Percentiles rank a stretch among this genome's conserved stretches.
phyloP scores from a whole-genome alignment of 2,797 vertebrate genomes.

The Melanogrammus aeglefinus region DNA sequence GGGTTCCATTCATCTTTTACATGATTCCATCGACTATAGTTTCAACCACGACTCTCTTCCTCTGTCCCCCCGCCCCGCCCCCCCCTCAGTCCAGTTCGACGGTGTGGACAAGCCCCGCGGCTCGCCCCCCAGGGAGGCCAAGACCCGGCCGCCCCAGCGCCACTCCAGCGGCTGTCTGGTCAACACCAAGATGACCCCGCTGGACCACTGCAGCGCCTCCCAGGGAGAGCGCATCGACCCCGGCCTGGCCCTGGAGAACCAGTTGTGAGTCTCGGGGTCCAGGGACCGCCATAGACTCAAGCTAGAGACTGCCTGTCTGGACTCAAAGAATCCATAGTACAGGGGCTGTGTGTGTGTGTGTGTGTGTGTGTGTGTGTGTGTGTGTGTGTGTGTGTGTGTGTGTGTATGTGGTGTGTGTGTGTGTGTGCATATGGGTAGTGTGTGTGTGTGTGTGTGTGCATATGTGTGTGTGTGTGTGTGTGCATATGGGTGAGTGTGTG shows the following conservation, averaged over 20 bases:
- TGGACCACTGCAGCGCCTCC: slow-evolving; percentile 78
- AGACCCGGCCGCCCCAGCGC: slow-evolving; percentile 79
- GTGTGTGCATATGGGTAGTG: too few species aligned
- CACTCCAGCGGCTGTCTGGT: slow-evolving; percentile 85
- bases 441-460: too few species aligned
- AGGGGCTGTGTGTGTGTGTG: background rate
- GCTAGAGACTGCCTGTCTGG: background rate
- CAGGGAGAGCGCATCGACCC: slow-evolving; percentile 90
- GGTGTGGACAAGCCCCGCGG: slow-evolving; percentile 81
- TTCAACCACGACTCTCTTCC: background rate
- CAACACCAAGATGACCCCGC: slow-evolving; percentile 79
- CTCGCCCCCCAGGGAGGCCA: slow-evolving; percentile 87
- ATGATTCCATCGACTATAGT: background rate
- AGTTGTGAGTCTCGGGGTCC: slow-evolving; percentile 84
- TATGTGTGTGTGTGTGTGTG: too few species aligned
- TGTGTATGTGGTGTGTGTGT: too few species aligned
- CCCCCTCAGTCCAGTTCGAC: slow-evolving; percentile 84
- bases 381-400: too few species aligned
- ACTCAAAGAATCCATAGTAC: background rate
- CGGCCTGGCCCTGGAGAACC: slow-evolving; percentile 89
- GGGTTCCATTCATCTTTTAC: background rate
- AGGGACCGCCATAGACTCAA: background rate
- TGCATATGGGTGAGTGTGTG: too few species aligned
- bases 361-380: too few species aligned
- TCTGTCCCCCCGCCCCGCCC: slow-evolving; percentile 22